Percentiles rank a stretch among this genome's conserved stretches.
These are phyloP conservation scores for Polypterus senegalus DNA, from an alignment of 2,113 vertebrate species.

Conservation along the genomic window DNA sequence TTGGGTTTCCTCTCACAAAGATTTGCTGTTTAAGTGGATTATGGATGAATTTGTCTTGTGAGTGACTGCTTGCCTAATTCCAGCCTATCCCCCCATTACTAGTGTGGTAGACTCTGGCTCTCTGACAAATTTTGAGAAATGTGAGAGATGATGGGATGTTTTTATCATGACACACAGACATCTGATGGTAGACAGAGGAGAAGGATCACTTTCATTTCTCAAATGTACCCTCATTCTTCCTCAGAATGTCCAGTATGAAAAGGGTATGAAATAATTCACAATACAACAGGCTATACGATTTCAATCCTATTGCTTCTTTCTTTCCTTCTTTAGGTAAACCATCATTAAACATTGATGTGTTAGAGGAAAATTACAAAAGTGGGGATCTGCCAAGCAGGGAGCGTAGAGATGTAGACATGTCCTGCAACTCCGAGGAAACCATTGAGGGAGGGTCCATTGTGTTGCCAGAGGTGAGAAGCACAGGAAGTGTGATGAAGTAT, in stretches of 20 bases:
- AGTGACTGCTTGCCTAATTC: too few species aligned
- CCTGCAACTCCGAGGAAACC: background rate
- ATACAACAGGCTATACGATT: too few species aligned
- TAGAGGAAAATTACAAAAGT: background rate
- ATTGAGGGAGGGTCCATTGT: conserved; percentile 1
- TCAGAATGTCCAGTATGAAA: background rate
- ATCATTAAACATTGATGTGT: background rate
- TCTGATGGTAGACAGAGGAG: too few species aligned
- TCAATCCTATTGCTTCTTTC: too few species aligned
- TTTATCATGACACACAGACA: too few species aligned
- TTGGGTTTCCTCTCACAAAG: too few species aligned
- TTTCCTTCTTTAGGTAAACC: background rate
- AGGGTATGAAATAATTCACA: background rate
- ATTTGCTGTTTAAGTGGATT: too few species aligned
- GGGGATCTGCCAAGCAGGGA: background rate
- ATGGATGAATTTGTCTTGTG: too few species aligned
- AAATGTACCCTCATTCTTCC: background rate
- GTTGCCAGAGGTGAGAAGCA: background rate
- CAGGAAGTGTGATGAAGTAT: conserved; percentile 9
- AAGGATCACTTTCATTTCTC: too few species aligned
- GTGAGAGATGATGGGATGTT: too few species aligned
- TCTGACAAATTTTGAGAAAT: background rate
- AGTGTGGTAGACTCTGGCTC: too few species aligned
- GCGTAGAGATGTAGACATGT: background rate
- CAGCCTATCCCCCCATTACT: background rate